These are phyloP conservation scores for Cheilinus undulatus DNA, from an alignment of 2,113 vertebrate species.

Conservation along the genomic window DNA sequence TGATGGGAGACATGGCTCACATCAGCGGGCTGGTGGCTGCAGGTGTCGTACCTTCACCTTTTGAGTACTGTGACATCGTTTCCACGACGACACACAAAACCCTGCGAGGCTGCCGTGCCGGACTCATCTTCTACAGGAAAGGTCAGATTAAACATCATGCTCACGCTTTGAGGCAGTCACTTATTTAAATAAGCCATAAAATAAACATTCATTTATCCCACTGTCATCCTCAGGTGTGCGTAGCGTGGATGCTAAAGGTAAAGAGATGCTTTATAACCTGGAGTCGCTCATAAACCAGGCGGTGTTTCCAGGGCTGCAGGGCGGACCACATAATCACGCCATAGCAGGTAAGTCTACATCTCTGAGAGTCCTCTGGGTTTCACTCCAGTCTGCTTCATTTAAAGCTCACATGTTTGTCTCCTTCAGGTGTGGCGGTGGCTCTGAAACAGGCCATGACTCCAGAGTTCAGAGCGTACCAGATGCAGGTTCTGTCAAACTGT, in stretches of 20 bases:
- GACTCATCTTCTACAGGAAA: conserved; percentile 95
- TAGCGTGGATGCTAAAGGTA: conserved; percentile 92
- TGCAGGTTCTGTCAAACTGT: conserved; percentile 93
- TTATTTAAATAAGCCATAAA: no score
- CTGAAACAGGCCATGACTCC: conserved; percentile 92
- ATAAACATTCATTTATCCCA: background rate
- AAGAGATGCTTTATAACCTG: conserved; percentile 90
- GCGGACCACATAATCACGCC: conserved; percentile 97
- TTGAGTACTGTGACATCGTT: conserved; percentile 91
- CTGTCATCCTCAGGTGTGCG: conserved; percentile 82
- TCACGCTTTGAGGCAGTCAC: no score
- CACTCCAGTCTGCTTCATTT: no score
- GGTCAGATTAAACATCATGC: conserved; percentile 80
- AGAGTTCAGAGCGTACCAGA: conserved; percentile 93
- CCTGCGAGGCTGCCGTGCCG: conserved; percentile 92
- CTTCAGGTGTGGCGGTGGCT: conserved; percentile 92
- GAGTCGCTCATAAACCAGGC: conserved; percentile 95
- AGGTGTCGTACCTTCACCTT: conserved; percentile 91
- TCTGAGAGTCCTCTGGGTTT: background rate
- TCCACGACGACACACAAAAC: conserved; percentile 98
- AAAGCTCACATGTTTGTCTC: background rate
- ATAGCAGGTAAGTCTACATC: conserved; percentile 88
- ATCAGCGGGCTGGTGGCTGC: conserved; percentile 95
- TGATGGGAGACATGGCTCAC: conserved; percentile 98
- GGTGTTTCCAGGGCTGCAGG: conserved; percentile 96